These are phyloP conservation scores for Pachydiplax longipennis DNA, from an alignment of 2,888 invertebrate species.

Conservation along the genomic window DNA sequence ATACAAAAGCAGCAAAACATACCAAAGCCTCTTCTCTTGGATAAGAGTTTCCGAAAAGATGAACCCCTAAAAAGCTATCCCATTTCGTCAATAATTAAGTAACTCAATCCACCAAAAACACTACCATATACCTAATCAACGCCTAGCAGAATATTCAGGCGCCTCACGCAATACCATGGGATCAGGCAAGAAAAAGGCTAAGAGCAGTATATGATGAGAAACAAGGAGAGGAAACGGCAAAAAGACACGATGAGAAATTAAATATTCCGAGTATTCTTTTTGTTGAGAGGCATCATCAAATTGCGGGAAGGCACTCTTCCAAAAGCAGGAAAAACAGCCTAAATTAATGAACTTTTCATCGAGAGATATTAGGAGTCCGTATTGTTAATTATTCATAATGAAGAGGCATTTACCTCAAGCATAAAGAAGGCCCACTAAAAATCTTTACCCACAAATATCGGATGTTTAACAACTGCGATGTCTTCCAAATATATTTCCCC, in stretches of 20 bases:
- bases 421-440: no score
- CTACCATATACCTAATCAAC: not conserved
- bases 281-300: not conserved
- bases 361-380: not conserved
- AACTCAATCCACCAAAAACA: slow-evolving; percentile 20
- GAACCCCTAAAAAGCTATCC: not conserved
- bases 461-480: no score
- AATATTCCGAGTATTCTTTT: not conserved
- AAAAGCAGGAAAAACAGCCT: not conserved
- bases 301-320: no score
- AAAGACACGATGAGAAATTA: not conserved
- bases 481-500: no score
- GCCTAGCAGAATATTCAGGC: not conserved
- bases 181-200: not conserved
- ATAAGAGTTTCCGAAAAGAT: slow-evolving; percentile 10
- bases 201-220: not conserved
- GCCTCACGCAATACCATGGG: not conserved
- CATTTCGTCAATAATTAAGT: slow-evolving; percentile 18
- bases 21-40: not conserved
- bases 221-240: not conserved
- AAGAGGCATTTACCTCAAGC: no score
- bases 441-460: no score
- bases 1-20: not conserved
- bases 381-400: not conserved
- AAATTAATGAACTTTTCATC: not conserved